phyloP scores from a whole-genome alignment of 2,888 invertebrate genomes.

The Aporophyla nigra region DNA sequence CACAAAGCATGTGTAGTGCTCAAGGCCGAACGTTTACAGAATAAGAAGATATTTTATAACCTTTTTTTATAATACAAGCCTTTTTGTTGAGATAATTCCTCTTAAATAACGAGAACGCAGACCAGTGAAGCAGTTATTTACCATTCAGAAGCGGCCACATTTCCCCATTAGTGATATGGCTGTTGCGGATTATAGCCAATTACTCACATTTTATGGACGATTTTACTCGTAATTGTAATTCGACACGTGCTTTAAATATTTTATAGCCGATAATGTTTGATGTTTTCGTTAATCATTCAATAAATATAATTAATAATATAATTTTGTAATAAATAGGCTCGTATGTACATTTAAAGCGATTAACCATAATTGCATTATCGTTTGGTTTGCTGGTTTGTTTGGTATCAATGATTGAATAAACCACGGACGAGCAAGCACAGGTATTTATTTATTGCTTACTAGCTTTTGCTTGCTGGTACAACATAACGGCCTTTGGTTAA shows the following conservation, averaged over 20 bases:
- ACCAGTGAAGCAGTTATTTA: conserved; percentile 31
- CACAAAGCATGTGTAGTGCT: no score
- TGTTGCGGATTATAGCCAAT: conserved; percentile 57
- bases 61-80: no score
- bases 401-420: neutral
- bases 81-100: neutral
- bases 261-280: conserved; percentile 23
- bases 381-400: neutral
- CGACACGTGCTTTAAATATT: conserved; percentile 44
- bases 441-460: no score
- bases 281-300: conserved; percentile 11
- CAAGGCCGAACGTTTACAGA: no score
- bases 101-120: conserved; percentile 1
- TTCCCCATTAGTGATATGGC: conserved; percentile 50
- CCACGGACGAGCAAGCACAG: neutral
- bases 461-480: no score
- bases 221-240: conserved; percentile 35
- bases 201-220: conserved; percentile 51
- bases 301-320: neutral
- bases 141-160: conserved; percentile 45
- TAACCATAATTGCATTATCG: neutral
- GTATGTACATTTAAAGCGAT: neutral
- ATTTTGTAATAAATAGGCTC: neutral
- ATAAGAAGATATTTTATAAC: no score
- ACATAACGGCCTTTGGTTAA: no score